Conservation (phyloP, 2,888 invertebrate genomes). For the Scaptomyza caliginosa region DNA sequence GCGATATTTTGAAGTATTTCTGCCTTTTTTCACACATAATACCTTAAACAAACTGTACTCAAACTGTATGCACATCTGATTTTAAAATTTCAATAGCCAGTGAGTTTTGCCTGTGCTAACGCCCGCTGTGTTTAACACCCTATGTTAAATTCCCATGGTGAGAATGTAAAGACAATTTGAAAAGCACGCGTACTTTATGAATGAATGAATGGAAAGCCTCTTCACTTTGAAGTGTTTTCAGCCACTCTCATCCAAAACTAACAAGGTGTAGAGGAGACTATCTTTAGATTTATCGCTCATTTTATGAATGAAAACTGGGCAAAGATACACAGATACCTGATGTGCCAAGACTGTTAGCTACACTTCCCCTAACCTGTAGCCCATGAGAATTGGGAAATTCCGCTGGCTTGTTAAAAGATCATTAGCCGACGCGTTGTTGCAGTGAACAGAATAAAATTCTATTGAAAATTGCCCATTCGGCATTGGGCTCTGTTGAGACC, state of each 20-base stretch:
- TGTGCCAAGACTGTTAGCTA: slow-evolving; percentile 10
- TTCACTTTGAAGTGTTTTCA: slow-evolving; percentile 75
- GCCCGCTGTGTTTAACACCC: slow-evolving; percentile 35
- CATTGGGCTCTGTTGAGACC: slow-evolving; percentile 19
- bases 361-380: slow-evolving; percentile 31
- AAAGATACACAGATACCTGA: neutral
- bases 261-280: slow-evolving; percentile 1
- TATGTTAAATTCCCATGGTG: slow-evolving; percentile 17
- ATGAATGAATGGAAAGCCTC: slow-evolving; percentile 78
- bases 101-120: neutral
- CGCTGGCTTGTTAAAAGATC: slow-evolving; percentile 82
- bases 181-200: slow-evolving; percentile 69
- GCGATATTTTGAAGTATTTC: neutral
- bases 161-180: slow-evolving; percentile 19
- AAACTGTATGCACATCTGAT: neutral
- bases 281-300: slow-evolving; percentile 30
- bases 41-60: slow-evolving; percentile 1
- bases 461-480: slow-evolving; percentile 54
- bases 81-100: neutral
- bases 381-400: slow-evolving; percentile 65
- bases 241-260: slow-evolving; percentile 12
- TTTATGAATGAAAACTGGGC: slow-evolving; percentile 65
- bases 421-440: slow-evolving; percentile 73
- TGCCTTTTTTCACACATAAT: neutral
- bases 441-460: slow-evolving; percentile 52